Evolutionary conservation across 2,113 vertebrate species (phyloP).

Genomic region (Coregonus clupeaformis): DNA sequence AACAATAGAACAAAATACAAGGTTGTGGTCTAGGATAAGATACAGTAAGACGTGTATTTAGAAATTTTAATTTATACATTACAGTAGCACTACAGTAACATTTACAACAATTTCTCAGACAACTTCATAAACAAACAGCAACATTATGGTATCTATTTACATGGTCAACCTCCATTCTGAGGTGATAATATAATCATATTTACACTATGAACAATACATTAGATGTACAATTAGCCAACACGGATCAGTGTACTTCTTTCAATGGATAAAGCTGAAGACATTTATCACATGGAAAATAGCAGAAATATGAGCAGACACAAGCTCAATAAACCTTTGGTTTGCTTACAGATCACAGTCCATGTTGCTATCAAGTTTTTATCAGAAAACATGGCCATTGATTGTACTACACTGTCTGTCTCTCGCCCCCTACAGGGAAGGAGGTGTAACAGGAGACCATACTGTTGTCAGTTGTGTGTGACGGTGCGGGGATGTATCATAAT

Average conservation of each 20-base stretch:
- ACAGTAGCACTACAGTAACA: too few species aligned
- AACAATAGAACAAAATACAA: too few species aligned
- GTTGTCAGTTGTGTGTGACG: conserved; percentile 75
- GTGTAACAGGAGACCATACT: conserved; percentile 81
- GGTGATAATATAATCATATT: conserved; percentile 54
- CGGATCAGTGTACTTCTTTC: background rate
- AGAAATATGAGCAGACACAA: too few species aligned
- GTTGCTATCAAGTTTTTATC: background rate
- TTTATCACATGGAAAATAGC: background rate
- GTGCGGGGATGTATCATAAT: conserved; percentile 78
- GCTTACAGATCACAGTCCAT: background rate
- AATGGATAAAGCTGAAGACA: background rate
- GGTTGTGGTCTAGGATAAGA: too few species aligned
- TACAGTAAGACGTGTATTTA: too few species aligned
- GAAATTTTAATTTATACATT: too few species aligned
- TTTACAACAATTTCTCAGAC: too few species aligned
- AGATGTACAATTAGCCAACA: background rate
- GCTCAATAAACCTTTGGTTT: background rate
- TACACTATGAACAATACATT: conserved; percentile 74
- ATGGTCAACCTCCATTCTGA: conserved; percentile 22
- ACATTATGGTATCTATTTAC: conserved; percentile 44
- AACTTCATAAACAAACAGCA: conserved; percentile 7
- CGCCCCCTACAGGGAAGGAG: conserved; percentile 84
- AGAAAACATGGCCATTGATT: background rate
- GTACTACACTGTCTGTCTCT: background rate